phyloP scores from a whole-genome alignment of 2,113 vertebrate genomes.

The Poecile atricapillus region DNA sequence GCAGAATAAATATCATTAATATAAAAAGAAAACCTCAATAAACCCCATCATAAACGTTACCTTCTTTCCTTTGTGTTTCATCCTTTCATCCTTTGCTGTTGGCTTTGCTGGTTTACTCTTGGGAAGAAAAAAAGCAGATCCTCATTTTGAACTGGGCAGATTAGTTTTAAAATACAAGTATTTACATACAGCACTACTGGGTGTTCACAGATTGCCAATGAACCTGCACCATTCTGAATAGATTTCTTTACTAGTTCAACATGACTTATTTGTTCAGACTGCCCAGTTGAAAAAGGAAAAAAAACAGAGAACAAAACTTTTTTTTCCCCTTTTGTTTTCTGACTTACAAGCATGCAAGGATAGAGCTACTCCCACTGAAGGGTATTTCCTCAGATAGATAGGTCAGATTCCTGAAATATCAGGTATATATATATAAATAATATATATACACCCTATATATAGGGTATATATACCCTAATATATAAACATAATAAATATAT shows the following conservation, averaged over 20 bases:
- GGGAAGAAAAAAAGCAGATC: not conserved
- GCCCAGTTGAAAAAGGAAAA: not conserved
- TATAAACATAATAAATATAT: too few species aligned
- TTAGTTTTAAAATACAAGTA: not conserved
- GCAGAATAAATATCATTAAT: not conserved
- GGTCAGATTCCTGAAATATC: too few species aligned
- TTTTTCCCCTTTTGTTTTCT: not conserved
- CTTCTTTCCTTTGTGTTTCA: slow-evolving; percentile 42
- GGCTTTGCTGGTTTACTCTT: slow-evolving; percentile 62
- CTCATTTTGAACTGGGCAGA: not conserved
- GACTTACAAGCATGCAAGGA: not conserved
- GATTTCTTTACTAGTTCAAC: not conserved
- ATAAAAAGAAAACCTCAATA: not conserved
- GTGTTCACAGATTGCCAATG: not conserved
- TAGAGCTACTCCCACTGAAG: not conserved
- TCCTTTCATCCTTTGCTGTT: not conserved
- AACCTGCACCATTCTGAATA: fast-evolving
- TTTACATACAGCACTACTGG: fast-evolving
- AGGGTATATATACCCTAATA: too few species aligned
- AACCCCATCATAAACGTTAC: slow-evolving; percentile 20
- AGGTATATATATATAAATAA: too few species aligned
- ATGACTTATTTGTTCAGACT: not conserved
- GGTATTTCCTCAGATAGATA: not conserved
- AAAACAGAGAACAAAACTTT: not conserved
- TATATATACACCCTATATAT: too few species aligned